Evolutionary conservation across 2,113 vertebrate species (phyloP).

Genomic region (Capreolus pygargus): DNA sequence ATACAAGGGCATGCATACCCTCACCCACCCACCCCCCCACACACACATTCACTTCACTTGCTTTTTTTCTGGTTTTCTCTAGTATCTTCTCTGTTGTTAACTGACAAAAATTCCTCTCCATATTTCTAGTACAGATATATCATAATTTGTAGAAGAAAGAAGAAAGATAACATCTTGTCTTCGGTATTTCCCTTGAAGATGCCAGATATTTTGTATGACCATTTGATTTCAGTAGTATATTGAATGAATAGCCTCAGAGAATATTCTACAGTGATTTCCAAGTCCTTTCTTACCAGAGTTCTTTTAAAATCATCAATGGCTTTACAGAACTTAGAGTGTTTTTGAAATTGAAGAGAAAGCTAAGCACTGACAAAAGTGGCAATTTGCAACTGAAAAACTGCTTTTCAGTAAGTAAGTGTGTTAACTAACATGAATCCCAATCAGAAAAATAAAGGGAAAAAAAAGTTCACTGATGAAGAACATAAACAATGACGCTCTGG

Average conservation of each 20-base stretch:
- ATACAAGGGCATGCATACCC: accelerated
- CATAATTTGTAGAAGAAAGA: neutral
- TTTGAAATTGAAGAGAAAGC: neutral
- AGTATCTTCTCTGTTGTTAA: neutral
- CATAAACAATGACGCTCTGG: neutral
- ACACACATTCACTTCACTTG: neutral
- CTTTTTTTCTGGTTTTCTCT: neutral
- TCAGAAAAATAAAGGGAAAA: neutral
- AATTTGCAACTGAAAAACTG: neutral
- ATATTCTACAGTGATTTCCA: neutral
- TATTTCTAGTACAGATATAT: neutral
- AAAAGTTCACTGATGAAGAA: neutral
- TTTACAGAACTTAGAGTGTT: neutral
- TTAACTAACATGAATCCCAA: neutral
- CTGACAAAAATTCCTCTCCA: neutral
- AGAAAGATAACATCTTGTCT: neutral
- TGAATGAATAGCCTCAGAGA: neutral
- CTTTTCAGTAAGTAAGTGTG: neutral
- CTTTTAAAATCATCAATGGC: neutral
- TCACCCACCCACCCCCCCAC: neutral
- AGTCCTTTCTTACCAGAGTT: neutral
- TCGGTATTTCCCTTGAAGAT: neutral
- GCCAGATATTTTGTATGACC: neutral
- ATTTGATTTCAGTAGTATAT: neutral
- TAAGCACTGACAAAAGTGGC: neutral